These are phyloP conservation scores for Heloderma charlesbogerti DNA, from an alignment of 2,113 vertebrate species.

Conservation along the genomic window DNA sequence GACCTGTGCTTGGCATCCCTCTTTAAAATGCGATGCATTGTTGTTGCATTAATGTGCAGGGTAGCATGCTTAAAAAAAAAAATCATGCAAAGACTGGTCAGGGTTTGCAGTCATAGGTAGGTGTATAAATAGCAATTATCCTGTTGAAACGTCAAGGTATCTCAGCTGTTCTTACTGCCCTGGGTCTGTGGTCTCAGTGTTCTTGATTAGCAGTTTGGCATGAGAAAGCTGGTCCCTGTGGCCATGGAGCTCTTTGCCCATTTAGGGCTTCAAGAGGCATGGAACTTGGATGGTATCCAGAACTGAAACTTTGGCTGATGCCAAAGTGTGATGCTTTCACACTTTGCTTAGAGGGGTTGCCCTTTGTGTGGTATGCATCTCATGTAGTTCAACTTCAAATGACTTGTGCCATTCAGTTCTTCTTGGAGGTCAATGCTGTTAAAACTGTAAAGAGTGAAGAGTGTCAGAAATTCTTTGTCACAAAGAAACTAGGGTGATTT, in stretches of 20 bases:
- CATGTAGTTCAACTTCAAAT: neutral
- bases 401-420: neutral
- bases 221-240: neutral
- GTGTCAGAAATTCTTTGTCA: neutral
- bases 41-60: neutral
- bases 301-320: constrained; percentile 13
- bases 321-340: neutral
- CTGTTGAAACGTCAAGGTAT: neutral
- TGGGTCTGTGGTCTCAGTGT: neutral
- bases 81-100: neutral
- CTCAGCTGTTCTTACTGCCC: constrained; percentile 2
- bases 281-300: constrained; percentile 1
- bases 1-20: neutral
- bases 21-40: neutral
- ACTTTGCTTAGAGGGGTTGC: neutral
- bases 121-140: constrained; percentile 4
- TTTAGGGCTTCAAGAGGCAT: neutral
- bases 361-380: constrained; percentile 21
- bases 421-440: neutral
- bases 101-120: neutral
- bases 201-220: neutral
- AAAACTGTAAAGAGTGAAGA: neutral
- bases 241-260: constrained; percentile 4
- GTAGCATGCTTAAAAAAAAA: neutral
- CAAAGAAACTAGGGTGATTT: neutral